Evolutionary conservation across 2,888 invertebrate genomes (phyloP).

Genomic region (Amphiduros pacificus): DNA sequence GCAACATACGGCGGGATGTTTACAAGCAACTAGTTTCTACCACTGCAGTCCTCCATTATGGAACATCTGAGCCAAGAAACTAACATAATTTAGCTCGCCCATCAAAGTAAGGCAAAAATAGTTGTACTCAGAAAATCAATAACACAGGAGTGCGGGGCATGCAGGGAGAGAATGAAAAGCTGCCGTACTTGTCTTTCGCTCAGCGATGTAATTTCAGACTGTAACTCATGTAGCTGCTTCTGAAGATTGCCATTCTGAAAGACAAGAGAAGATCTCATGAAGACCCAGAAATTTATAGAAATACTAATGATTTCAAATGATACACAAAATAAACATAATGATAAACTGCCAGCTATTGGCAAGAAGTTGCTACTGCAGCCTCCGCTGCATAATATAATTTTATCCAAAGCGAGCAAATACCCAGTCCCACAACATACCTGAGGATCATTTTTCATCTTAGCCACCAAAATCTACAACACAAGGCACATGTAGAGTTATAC

Average conservation of each 20-base stretch:
- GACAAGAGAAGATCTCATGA: no score
- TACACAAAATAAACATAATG: no score
- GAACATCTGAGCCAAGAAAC: no score
- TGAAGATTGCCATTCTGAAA: conserved; percentile 44
- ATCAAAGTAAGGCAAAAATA: conserved; percentile 13
- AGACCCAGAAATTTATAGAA: no score
- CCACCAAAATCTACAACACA: conserved; percentile 45
- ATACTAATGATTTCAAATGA: no score
- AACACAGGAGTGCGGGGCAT: conserved; percentile 14
- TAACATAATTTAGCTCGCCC: conserved; percentile 15
- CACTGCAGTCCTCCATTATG: no score
- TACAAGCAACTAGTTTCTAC: no score
- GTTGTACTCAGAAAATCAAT: conserved; percentile 23
- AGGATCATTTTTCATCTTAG: conserved; percentile 47
- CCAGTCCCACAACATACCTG: conserved; percentile 38
- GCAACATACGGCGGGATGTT: no score
- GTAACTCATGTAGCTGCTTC: conserved; percentile 44
- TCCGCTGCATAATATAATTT: no score
- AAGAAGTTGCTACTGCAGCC: background rate
- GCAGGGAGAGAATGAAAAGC: background rate
- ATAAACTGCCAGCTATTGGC: no score
- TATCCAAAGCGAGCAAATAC: background rate
- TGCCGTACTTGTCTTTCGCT: conserved; percentile 54
- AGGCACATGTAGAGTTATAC: conserved; percentile 20
- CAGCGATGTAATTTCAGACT: conserved; percentile 47